phyloP scores from a whole-genome alignment of 1,140 invertebrate genomes.

The Meloidogyne chitwoodi region DNA sequence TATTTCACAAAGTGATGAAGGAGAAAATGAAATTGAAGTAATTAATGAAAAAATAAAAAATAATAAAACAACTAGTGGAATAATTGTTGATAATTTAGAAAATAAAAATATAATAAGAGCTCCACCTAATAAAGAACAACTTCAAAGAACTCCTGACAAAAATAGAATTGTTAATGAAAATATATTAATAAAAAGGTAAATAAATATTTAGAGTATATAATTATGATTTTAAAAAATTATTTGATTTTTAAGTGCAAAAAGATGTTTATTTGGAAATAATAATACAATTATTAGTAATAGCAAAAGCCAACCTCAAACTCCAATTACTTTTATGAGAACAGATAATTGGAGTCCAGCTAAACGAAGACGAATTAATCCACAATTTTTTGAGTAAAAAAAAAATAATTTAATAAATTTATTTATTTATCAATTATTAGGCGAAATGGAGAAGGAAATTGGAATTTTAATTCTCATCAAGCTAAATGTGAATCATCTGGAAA shows the following conservation, averaged over 20 bases:
- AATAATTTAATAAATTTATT: neutral
- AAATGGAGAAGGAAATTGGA: conserved; percentile 20
- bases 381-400: conserved; percentile 9
- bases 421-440: conserved; percentile 14
- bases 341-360: conserved; percentile 36
- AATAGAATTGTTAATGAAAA: neutral
- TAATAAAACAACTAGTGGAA: neutral
- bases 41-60: neutral
- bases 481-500: neutral
- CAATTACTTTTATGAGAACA: conserved; percentile 26
- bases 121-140: neutral
- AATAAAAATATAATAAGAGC: neutral
- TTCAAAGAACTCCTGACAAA: conserved; percentile 5
- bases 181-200: neutral
- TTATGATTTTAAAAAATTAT: neutral
- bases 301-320: neutral
- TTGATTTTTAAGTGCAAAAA: conserved; percentile 2
- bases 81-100: neutral
- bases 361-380: conserved; percentile 20
- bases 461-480: conserved; percentile 12
- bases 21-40: neutral
- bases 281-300: neutral
- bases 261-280: neutral
- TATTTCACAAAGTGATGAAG: conserved; percentile 7
- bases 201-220: neutral